Evolutionary conservation across 2,797 vertebrate genomes (phyloP).

Genomic region (Peromyscus attwateri): DNA sequence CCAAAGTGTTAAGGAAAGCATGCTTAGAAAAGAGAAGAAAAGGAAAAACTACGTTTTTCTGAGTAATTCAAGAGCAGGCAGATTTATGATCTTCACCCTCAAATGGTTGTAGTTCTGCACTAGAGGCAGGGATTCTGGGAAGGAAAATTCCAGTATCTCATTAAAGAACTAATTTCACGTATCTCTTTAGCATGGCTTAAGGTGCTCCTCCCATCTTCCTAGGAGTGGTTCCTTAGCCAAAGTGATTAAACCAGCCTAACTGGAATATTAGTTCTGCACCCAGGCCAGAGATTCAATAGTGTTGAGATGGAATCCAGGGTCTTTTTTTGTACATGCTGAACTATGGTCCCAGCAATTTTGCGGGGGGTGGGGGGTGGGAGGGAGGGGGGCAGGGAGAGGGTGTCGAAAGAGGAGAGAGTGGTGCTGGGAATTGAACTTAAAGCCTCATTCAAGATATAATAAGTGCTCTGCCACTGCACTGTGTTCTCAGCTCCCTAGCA

Average conservation of each 20-base stretch:
- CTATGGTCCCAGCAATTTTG: not conserved
- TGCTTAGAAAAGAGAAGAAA: not conserved
- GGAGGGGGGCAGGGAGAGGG: too few species aligned
- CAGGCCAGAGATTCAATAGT: not conserved
- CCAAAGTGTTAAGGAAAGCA: not conserved
- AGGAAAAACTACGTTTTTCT: not conserved
- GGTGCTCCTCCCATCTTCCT: not conserved
- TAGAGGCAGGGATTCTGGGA: not conserved
- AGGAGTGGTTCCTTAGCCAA: not conserved
- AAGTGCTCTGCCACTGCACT: not conserved
- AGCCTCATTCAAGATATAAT: not conserved
- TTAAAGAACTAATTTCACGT: not conserved
- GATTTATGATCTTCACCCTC: not conserved
- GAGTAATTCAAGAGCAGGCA: not conserved
- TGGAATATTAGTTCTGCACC: not conserved
- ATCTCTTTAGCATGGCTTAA: not conserved
- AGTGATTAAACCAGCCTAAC: not conserved
- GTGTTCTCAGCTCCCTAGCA: not conserved
- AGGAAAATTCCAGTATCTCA: not conserved
- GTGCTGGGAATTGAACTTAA: not conserved
- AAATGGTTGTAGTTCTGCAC: not conserved
- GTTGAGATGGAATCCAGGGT: not conserved
- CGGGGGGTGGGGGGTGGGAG: accelerated
- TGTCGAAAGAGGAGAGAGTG: not conserved
- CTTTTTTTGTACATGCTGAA: not conserved